Conservation (phyloP, 2,888 invertebrate species). For the Ceraclea dissimilis region DNA sequence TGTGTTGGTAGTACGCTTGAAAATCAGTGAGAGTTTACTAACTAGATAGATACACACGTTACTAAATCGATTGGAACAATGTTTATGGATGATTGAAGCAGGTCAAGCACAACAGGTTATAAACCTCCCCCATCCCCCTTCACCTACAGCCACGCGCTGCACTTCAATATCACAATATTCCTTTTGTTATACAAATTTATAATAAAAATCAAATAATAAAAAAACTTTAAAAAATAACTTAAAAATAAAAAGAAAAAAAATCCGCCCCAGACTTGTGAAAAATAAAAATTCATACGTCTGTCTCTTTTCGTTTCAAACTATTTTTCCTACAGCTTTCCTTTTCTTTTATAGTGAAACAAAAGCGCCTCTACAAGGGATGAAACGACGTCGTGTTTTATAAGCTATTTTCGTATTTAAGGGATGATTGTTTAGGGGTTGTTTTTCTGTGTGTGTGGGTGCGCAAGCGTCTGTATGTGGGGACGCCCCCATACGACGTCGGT, state of each 20-base stretch:
- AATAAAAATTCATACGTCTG: conserved; percentile 21
- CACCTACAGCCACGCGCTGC: background rate
- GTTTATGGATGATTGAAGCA: conserved; percentile 24
- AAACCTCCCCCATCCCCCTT: background rate
- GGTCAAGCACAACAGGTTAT: conserved; percentile 26
- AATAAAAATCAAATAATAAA: conserved; percentile 17
- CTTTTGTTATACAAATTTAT: conserved; percentile 20
- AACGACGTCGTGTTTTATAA: conserved; percentile 6
- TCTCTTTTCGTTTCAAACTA: conserved; percentile 16
- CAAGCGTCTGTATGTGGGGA: conserved; percentile 11
- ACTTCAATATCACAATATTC: conserved; percentile 18
- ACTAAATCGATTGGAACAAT: conserved; percentile 1
- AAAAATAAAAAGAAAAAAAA: conserved; percentile 21
- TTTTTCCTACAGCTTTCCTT: conserved; percentile 20
- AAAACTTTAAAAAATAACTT: conserved; percentile 14
- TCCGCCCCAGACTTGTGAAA: conserved; percentile 25
- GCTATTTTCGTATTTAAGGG: background rate
- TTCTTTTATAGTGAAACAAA: conserved; percentile 15
- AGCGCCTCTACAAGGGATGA: conserved; percentile 5
- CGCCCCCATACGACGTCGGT: conserved; percentile 17
- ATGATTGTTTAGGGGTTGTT: conserved; percentile 5
- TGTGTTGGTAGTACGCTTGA: background rate
- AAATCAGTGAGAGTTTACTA: conserved; percentile 16
- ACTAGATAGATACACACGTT: conserved; percentile 5
- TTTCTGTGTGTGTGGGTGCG: conserved; percentile 15